Evolutionary conservation across 2,113 vertebrate species (phyloP), one percentile per base, ranked within the genome.

Genomic region (Tragelaphus buxtoni): DNA sequence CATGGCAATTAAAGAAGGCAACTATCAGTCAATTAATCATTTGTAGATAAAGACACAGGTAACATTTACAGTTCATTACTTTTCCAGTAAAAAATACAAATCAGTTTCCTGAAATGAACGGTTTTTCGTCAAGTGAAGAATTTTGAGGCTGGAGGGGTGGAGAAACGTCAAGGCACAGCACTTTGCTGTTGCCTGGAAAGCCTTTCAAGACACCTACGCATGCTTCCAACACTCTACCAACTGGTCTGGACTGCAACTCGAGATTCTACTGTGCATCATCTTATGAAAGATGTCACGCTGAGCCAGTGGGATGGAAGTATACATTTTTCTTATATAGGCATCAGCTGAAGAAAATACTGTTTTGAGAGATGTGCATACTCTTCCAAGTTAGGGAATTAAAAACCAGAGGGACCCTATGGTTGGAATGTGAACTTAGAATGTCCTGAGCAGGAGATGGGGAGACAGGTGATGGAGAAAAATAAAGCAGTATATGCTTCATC

Each of bases 271-370:
- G 30, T 5, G 30, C 22, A 47, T 60, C 60, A 20, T 55, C 79
- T 95, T 89, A 91, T 95, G 80, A 56, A 83, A 55, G 74, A 60
- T 76, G 93, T 87, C 94, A 74, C 47, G 11, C 7, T 77, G 60
- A 84, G 18, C 51, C 90, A 3, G 24, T 4, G 63, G 74, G 51
- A 82, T 35, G 30, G 39, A 65, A 79, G 12, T n/a, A 26, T 24
- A 42, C 42, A 13, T 83, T 58, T 72, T 63, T 8, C n/a, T 47
- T 74, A 42, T 45, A 83, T n/a, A 72, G 90, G 45, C 6, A 13
- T 72, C 14, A 72, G 85, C 69, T 79, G 51, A 58, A 86, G 61
- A 92, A 90, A 95, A 94, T 51, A 35, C 32, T 89, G 47, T 17
- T 89, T 88, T 55, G 72, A 82, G 72, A 86, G 35, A 30, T 45